phyloP scores from a whole-genome alignment of 2,888 invertebrate species.

The Phyllotreta cruciferae region DNA sequence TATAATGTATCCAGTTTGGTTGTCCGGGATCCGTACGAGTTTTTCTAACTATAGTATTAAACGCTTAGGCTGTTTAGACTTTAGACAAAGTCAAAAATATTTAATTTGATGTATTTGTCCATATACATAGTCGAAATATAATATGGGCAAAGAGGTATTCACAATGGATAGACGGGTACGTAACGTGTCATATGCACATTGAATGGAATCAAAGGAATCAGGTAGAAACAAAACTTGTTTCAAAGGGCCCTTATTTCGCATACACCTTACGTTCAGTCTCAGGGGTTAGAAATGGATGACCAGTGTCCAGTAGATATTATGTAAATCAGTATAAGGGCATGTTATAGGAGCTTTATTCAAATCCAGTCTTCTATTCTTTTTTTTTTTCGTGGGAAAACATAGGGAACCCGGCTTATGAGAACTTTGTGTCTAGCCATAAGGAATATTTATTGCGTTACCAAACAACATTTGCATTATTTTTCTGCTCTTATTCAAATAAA shows the following conservation, averaged over 20 bases:
- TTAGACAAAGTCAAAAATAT: conserved; percentile 27
- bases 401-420: conserved; percentile 39
- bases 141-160: conserved; percentile 25
- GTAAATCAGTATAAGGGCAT: conserved; percentile 52
- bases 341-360: conserved; percentile 52
- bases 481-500: conserved; percentile 38
- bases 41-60: conserved; percentile 13
- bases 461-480: conserved; percentile 48
- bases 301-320: conserved; percentile 57
- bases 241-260: conserved; percentile 37
- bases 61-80: conserved; percentile 17
- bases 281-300: conserved; percentile 53
- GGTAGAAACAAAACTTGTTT: conserved; percentile 45
- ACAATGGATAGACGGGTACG: conserved; percentile 26
- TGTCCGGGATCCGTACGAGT: not conserved
- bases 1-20: no score
- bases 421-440: conserved; percentile 39
- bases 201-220: conserved; percentile 38
- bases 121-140: conserved; percentile 28
- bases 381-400: conserved; percentile 52
- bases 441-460: conserved; percentile 46
- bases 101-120: conserved; percentile 27
- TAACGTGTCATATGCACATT: conserved; percentile 29
- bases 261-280: conserved; percentile 40
- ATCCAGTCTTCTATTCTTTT: conserved; percentile 50